A percentile compares a stretch with the other conserved stretches of the same genome.
phyloP scores from a whole-genome alignment of 2,888 invertebrate species.

The Dryobotodes eremita region DNA sequence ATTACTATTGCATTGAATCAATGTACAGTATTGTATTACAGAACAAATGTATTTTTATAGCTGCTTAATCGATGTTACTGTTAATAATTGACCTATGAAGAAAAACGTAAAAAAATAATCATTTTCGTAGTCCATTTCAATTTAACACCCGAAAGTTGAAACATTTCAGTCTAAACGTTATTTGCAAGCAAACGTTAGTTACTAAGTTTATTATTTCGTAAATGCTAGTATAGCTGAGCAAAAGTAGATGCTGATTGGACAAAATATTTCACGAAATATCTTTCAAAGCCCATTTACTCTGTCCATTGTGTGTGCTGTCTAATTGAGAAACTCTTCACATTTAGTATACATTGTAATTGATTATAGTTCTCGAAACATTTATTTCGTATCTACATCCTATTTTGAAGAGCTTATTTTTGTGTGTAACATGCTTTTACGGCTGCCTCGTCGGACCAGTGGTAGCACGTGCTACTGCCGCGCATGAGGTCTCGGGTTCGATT shows the following conservation, averaged over 20 bases:
- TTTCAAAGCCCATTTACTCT: constrained; percentile 34
- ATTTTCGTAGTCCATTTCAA: background rate
- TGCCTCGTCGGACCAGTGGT: too few species aligned
- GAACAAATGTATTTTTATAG: too few species aligned
- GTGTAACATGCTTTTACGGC: background rate
- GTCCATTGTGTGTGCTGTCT: constrained; percentile 4
- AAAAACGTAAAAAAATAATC: constrained; percentile 3
- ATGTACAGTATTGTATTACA: too few species aligned
- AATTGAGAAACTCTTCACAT: constrained; percentile 39
- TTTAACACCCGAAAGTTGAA: background rate
- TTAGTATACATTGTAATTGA: constrained; percentile 40
- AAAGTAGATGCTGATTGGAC: constrained; percentile 8
- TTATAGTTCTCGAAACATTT: constrained; percentile 38
- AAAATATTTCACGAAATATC: constrained; percentile 28
- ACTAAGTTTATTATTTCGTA: constrained; percentile 14
- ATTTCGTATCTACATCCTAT: constrained; percentile 24
- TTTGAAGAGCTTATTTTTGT: constrained; percentile 6
- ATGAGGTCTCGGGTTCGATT: too few species aligned
- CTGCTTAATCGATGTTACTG: background rate
- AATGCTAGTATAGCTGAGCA: constrained; percentile 5
- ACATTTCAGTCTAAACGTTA: constrained; percentile 4
- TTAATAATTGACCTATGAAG: constrained; percentile 16
- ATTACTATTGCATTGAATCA: constrained; percentile 42
- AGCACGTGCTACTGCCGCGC: too few species aligned
- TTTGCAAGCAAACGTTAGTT: background rate